phyloP scores from a whole-genome alignment of 2,888 invertebrate species.

The Sarcophaga caerulescens region DNA sequence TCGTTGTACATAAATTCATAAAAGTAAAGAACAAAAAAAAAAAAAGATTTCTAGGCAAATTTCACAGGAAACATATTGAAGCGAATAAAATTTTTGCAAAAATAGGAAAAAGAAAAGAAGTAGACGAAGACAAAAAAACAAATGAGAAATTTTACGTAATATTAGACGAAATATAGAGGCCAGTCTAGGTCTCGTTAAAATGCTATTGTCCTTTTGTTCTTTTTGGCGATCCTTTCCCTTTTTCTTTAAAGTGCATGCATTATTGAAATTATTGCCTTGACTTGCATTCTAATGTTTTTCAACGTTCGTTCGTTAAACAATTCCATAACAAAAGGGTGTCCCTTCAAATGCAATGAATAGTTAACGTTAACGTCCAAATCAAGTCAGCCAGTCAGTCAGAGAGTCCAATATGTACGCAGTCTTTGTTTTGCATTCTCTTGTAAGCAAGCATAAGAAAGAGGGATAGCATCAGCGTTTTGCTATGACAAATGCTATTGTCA shows the following conservation, averaged over 20 bases:
- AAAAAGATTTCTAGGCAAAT: slow-evolving; percentile 39
- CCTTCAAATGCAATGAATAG: neutral
- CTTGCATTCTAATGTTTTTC: neutral
- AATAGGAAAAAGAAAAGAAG: neutral
- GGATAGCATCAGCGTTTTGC: no score
- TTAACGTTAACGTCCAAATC: neutral
- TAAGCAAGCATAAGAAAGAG: no score
- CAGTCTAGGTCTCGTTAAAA: slow-evolving; percentile 17
- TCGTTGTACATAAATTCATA: neutral
- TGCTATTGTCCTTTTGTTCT: no score
- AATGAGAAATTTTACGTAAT: neutral
- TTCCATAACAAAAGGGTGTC: no score
- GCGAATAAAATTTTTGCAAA: neutral
- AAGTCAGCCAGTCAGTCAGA: neutral
- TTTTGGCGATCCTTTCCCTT: neutral
- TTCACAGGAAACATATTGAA: slow-evolving; percentile 44
- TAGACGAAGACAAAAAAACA: neutral
- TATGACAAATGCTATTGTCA: neutral
- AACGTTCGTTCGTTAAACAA: neutral
- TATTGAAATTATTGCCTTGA: neutral
- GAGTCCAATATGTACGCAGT: neutral
- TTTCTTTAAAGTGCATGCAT: neutral
- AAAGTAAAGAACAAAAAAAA: neutral
- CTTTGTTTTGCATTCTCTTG: neutral
- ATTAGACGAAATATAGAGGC: slow-evolving; percentile 7